phyloP scores from a whole-genome alignment of 2,888 invertebrate species.

The Drosophila siamana region DNA sequence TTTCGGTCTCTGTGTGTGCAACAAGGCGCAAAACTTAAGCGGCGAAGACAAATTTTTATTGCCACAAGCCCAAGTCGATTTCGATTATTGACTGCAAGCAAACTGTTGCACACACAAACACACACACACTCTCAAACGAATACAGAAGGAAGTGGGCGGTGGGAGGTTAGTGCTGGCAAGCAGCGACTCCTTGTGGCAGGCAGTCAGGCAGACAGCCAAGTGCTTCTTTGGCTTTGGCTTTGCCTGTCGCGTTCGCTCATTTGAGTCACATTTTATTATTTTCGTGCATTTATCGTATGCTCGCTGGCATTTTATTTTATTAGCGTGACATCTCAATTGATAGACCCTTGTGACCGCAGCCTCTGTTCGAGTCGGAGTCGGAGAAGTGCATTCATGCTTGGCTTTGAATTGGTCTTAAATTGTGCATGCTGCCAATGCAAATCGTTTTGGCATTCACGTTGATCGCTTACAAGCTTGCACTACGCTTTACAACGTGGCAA shows the following conservation, averaged over 20 bases:
- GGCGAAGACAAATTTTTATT: constrained; percentile 76
- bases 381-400: constrained; percentile 15
- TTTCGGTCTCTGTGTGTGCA: constrained; percentile 55
- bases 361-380: background rate
- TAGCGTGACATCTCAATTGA: constrained; percentile 78
- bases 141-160: background rate
- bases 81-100: constrained; percentile 74
- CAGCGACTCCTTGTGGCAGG: constrained; percentile 31
- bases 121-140: constrained; percentile 3
- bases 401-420: constrained; percentile 25
- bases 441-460: constrained; percentile 20
- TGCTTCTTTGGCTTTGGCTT: constrained; percentile 44
- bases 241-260: constrained; percentile 71
- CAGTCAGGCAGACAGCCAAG: constrained; percentile 35
- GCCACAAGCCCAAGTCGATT: constrained; percentile 71
- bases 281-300: constrained; percentile 77
- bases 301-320: constrained; percentile 78
- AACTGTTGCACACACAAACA: constrained; percentile 60
- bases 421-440: background rate
- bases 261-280: constrained; percentile 81
- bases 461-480: background rate
- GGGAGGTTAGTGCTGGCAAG: constrained; percentile 11
- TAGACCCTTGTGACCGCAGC: constrained; percentile 40
- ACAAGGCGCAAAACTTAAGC: constrained; percentile 75
- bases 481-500: background rate